Evolutionary conservation across 2,113 vertebrate species (phyloP).

Genomic region (Muscicapa adusta): DNA sequence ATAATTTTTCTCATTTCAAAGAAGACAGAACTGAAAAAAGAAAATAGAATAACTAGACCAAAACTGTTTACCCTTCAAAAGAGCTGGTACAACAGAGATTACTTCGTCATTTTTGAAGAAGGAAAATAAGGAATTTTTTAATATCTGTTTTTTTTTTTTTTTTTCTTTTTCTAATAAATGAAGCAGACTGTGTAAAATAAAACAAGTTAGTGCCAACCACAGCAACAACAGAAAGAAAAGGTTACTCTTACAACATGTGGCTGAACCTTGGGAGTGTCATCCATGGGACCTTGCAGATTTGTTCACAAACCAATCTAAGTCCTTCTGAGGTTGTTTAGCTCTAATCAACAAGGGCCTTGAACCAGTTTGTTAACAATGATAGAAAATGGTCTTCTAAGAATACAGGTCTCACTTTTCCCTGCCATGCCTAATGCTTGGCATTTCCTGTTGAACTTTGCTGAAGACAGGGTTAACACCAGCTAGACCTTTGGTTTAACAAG

Average conservation of each 20-base stretch:
- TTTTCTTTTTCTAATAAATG: neutral
- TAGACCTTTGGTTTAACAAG: neutral
- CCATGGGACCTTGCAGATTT: neutral
- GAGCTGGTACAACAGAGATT: neutral
- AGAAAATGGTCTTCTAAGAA: neutral
- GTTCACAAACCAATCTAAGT: neutral
- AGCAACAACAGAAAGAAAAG: neutral
- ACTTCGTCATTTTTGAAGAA: neutral
- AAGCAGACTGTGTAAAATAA: neutral
- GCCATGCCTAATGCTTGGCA: neutral
- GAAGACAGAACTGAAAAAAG: neutral
- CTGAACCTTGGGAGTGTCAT: neutral
- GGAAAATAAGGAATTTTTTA: neutral
- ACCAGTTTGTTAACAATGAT: neutral
- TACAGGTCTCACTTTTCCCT: neutral
- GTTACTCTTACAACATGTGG: neutral
- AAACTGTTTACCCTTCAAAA: neutral
- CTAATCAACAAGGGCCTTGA: neutral
- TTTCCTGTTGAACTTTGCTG: neutral
- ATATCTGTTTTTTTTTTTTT: rapidly evolving
- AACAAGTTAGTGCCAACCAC: neutral
- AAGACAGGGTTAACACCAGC: neutral
- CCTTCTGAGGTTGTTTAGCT: neutral
- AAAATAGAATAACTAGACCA: neutral
- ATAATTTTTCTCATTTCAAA: neutral